Evolutionary conservation across 2,113 vertebrate genomes (phyloP).

Genomic region (Gallinago media): DNA sequence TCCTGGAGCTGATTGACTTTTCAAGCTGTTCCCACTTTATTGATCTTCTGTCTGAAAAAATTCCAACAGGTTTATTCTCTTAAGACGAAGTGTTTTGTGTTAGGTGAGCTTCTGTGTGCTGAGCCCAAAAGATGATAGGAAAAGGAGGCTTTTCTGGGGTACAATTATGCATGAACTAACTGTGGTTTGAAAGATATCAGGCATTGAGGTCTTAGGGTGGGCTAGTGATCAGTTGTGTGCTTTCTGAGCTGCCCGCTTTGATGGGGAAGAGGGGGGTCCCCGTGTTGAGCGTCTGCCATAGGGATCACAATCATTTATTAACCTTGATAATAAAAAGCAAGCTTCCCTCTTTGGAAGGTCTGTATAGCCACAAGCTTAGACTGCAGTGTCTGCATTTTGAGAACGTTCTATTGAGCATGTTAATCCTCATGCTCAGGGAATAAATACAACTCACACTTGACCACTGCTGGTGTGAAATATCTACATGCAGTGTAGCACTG

Average conservation of each 20-base stretch:
- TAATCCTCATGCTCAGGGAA: background rate
- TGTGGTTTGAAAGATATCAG: background rate
- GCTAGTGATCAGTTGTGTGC: background rate
- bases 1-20: constrained; percentile 55
- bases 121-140: background rate
- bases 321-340: background rate
- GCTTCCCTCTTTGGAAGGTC: background rate
- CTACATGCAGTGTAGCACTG: background rate
- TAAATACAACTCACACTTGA: background rate
- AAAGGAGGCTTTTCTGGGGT: background rate
- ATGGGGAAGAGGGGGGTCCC: background rate
- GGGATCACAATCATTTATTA: background rate
- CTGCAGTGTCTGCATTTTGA: background rate
- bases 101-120: background rate
- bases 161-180: background rate
- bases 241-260: background rate
- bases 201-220: background rate
- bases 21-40: constrained; percentile 43
- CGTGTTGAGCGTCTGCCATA: background rate
- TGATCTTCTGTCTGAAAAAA: constrained; percentile 58
- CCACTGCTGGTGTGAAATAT: background rate
- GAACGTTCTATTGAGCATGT: background rate
- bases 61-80: constrained; percentile 55
- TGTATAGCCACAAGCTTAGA: background rate
- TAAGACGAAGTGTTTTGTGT: constrained; percentile 4